These are phyloP conservation scores for Diogma glabrata DNA, from an alignment of 2,888 invertebrate species.

Conservation along the genomic window DNA sequence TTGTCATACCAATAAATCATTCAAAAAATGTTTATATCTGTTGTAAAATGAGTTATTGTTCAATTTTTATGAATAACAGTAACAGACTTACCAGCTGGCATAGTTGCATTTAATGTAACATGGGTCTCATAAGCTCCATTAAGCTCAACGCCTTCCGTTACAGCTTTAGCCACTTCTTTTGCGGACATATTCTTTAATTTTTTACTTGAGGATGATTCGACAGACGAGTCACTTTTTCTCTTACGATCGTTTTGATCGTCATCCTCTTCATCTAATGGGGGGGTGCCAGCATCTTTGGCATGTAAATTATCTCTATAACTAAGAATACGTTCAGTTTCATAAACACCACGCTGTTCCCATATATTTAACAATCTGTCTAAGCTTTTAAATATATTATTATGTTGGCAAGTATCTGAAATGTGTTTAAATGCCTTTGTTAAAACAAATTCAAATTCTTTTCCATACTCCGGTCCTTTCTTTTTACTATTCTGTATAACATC, in stretches of 20 bases:
- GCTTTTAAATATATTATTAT: conserved; percentile 71
- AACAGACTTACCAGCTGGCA: conserved; percentile 41
- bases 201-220: conserved; percentile 34
- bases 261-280: conserved; percentile 20
- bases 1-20: too few relatives aligned
- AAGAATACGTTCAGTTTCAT: conserved; percentile 65
- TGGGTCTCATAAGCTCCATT: conserved; percentile 68
- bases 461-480: conserved; percentile 94
- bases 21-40: too few relatives aligned
- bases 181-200: conserved; percentile 23
- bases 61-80: background rate
- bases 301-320: conserved; percentile 58
- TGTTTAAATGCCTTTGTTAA: conserved; percentile 74
- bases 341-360: conserved; percentile 89
- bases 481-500: conserved; percentile 98
- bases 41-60: background rate
- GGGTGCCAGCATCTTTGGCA: background rate
- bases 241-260: conserved; percentile 28
- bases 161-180: conserved; percentile 29
- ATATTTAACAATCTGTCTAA: conserved; percentile 74
- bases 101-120: conserved; percentile 64
- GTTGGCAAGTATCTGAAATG: conserved; percentile 60
- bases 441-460: conserved; percentile 71
- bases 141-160: conserved; percentile 43
- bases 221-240: conserved; percentile 36